A percentile compares a stretch with the other conserved stretches of the same genome.
phyloP scores from a whole-genome alignment of 1,140 invertebrate genomes.

The Philaenus spumarius region DNA sequence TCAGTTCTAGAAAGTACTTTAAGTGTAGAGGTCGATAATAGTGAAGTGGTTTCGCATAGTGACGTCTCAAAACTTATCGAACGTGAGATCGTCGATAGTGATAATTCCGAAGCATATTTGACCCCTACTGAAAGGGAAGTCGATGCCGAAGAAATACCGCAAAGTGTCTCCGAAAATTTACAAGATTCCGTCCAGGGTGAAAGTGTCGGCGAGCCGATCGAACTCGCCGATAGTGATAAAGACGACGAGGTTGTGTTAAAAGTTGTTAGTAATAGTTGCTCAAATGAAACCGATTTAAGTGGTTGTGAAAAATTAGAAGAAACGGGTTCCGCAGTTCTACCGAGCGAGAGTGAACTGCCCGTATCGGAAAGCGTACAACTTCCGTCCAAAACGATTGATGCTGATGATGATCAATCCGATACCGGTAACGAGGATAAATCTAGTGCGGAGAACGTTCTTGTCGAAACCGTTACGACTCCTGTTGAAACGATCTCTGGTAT shows the following conservation, averaged over 20 bases:
- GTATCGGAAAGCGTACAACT: too few species aligned
- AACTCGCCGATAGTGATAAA: conserved; percentile 12
- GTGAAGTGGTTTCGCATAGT: conserved; percentile 13
- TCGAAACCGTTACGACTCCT: too few species aligned
- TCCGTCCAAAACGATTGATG: too few species aligned
- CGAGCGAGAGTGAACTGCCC: too few species aligned
- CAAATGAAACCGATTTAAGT: conserved; percentile 17
- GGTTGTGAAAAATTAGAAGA: background rate
- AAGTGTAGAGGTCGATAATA: conserved; percentile 9
- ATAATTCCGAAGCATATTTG: conserved; percentile 52
- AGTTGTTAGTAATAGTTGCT: conserved; percentile 21
- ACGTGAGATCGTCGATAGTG: conserved; percentile 41
- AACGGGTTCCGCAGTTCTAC: too few species aligned
- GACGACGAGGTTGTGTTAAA: conserved; percentile 16
- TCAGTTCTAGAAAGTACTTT: conserved; percentile 8
- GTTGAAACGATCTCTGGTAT: too few species aligned
- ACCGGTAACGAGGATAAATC: too few species aligned
- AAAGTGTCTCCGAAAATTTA: conserved; percentile 24
- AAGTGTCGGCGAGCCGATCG: conserved; percentile 30
- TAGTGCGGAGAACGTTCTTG: too few species aligned
- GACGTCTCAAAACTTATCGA: conserved; percentile 32
- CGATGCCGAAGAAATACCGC: conserved; percentile 29
- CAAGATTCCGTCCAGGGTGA: conserved; percentile 31
- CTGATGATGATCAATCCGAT: too few species aligned
- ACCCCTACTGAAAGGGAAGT: conserved; percentile 49